phyloP scores from a whole-genome alignment of 1,140 invertebrate species.

The Alviniconcha marisindica region DNA sequence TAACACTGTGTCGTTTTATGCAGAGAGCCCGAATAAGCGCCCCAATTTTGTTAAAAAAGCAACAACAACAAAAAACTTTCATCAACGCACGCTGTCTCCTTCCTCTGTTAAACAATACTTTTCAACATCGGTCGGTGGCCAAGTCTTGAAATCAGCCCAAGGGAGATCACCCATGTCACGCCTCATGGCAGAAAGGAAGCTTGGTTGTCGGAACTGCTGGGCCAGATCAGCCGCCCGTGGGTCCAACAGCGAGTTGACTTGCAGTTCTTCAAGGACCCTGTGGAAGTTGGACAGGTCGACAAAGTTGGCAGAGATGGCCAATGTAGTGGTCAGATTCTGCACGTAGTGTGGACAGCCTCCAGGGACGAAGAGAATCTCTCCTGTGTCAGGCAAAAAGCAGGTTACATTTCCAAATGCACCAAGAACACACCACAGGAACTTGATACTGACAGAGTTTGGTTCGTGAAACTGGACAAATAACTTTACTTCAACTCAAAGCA shows the following conservation, averaged over 20 bases:
- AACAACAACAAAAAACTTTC: too few species aligned
- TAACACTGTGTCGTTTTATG: too few species aligned
- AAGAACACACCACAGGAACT: neutral
- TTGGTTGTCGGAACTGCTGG: constrained; percentile 50
- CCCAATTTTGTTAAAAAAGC: too few species aligned
- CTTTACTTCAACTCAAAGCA: neutral
- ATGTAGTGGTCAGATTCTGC: constrained; percentile 63
- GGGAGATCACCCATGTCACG: constrained; percentile 38
- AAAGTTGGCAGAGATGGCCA: constrained; percentile 72
- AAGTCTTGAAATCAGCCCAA: constrained; percentile 36
- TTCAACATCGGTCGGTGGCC: too few species aligned
- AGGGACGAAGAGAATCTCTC: constrained; percentile 71
- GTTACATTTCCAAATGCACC: neutral
- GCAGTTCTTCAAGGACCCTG: constrained; percentile 57
- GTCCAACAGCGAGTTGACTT: constrained; percentile 59
- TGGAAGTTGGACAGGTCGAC: constrained; percentile 67
- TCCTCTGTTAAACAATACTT: too few species aligned
- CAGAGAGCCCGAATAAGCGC: too few species aligned
- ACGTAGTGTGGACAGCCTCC: constrained; percentile 68
- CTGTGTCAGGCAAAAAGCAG: constrained; percentile 53
- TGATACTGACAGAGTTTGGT: neutral
- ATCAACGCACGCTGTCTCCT: too few species aligned
- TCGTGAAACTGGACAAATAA: neutral
- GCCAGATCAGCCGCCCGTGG: constrained; percentile 60
- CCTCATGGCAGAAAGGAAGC: constrained; percentile 27